Percentiles rank a stretch among this genome's conserved stretches.
These are phyloP conservation scores for Hippolais icterina DNA, from an alignment of 2,113 vertebrate species.

Conservation along the genomic window DNA sequence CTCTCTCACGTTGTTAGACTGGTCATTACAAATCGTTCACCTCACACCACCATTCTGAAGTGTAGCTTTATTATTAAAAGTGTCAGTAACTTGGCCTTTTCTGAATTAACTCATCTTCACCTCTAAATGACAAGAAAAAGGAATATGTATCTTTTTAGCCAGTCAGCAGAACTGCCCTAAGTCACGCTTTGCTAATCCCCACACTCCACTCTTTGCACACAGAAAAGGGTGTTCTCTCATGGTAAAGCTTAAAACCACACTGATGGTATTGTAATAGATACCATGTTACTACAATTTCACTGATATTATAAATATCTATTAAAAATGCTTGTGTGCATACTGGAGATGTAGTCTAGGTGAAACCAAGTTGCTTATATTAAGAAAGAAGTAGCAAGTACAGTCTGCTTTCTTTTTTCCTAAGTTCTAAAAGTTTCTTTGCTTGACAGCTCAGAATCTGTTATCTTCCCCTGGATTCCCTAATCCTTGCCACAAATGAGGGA, in stretches of 20 bases:
- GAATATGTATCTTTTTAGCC: constrained; percentile 47
- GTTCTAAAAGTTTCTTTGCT: neutral
- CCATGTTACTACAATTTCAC: neutral
- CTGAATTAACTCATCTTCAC: constrained; percentile 48
- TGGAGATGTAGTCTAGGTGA: neutral
- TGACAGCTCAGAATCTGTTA: neutral
- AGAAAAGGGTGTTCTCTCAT: neutral
- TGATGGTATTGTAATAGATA: neutral
- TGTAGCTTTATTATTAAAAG: constrained; percentile 65
- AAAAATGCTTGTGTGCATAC: neutral
- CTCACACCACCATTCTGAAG: constrained; percentile 38
- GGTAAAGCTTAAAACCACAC: neutral
- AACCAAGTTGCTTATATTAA: neutral
- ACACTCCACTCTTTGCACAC: accelerated
- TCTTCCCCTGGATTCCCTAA: neutral
- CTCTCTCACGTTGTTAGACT: constrained; percentile 39
- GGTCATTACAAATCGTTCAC: constrained; percentile 49
- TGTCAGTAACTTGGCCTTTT: constrained; percentile 26
- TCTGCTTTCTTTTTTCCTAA: neutral
- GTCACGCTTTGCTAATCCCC: constrained; percentile 10
- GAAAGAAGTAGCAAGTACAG: neutral
- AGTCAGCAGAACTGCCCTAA: neutral
- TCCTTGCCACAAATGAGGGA: neutral
- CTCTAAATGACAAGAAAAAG: constrained; percentile 55
- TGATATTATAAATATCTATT: neutral